Evolutionary conservation across 1,140 invertebrate genomes (phyloP).

Genomic region (Drosophila novamexicana): DNA sequence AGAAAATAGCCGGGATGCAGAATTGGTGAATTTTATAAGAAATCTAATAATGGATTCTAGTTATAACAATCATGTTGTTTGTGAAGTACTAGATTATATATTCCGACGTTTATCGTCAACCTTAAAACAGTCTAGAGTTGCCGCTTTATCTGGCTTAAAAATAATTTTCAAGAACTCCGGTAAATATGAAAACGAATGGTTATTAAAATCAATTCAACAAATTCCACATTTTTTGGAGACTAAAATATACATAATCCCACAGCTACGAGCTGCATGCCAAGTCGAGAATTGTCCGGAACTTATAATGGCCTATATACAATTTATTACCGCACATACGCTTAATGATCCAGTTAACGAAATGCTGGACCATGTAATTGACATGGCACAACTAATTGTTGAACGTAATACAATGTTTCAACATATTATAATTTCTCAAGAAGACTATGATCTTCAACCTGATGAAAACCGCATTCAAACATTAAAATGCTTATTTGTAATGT

Average conservation of each 20-base stretch:
- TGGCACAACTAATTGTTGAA: conserved; percentile 96
- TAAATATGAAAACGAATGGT: conserved; percentile 87
- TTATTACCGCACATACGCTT: conserved; percentile 90
- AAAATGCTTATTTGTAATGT: conserved; percentile 84
- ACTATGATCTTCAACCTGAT: conserved; percentile 85
- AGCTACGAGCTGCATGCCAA: conserved; percentile 92
- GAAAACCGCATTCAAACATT: conserved; percentile 90
- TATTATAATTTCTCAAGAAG: conserved; percentile 88
- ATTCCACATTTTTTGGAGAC: conserved; percentile 90
- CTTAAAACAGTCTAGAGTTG: conserved; percentile 90
- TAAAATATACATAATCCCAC: conserved; percentile 88
- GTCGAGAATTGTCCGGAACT: conserved; percentile 94
- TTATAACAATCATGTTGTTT: conserved; percentile 87
- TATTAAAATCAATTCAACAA: conserved; percentile 90
- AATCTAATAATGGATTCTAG: conserved; percentile 87
- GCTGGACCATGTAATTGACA: conserved; percentile 89
- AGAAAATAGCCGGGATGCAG: conserved; percentile 85
- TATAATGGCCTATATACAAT: conserved; percentile 95
- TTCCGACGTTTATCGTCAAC: conserved; percentile 93
- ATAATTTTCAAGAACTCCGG: conserved; percentile 85
- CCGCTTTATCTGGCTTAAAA: conserved; percentile 90
- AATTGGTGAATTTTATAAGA: conserved; percentile 91
- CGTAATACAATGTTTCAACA: conserved; percentile 94
- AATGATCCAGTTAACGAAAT: conserved; percentile 88
- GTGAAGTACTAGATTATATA: conserved; percentile 96